A percentile compares a stretch with the other conserved stretches of the same genome.
phyloP scores from a whole-genome alignment of 2,888 invertebrate species.

The Sinotaia quadrata region DNA sequence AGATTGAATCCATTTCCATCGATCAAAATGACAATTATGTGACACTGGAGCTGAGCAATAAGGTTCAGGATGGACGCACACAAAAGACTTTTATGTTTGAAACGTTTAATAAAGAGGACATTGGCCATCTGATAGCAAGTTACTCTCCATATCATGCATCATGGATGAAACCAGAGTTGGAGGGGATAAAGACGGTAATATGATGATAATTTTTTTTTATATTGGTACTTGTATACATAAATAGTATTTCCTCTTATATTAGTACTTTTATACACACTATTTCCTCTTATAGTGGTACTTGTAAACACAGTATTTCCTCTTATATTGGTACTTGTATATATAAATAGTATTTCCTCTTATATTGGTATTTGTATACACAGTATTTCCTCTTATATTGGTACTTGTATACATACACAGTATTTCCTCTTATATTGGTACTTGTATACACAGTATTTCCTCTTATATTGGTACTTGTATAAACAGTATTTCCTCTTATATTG shows the following conservation, averaged over 20 bases:
- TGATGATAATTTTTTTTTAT: neutral
- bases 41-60: conserved; percentile 89
- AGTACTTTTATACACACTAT: neutral
- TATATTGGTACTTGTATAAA: no score
- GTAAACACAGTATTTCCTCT: neutral
- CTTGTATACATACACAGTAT: no score
- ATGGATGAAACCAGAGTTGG: conserved; percentile 70
- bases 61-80: conserved; percentile 48
- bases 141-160: conserved; percentile 88
- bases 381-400: neutral
- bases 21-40: conserved; percentile 94
- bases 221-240: neutral
- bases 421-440: no score
- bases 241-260: neutral
- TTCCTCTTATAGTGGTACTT: neutral
- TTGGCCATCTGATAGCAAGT: conserved; percentile 91
- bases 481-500: no score
- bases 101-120: conserved; percentile 89
- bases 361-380: neutral
- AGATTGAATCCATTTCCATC: conserved; percentile 90
- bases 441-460: no score
- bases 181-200: conserved; percentile 60
- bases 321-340: neutral
- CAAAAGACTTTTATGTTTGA: conserved; percentile 85
- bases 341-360: neutral